A percentile compares a stretch with the other conserved stretches of the same genome.
These are phyloP conservation scores for Macrostomum lignano DNA, from an alignment of 1,140 invertebrate genomes.

Conservation along the genomic window DNA sequence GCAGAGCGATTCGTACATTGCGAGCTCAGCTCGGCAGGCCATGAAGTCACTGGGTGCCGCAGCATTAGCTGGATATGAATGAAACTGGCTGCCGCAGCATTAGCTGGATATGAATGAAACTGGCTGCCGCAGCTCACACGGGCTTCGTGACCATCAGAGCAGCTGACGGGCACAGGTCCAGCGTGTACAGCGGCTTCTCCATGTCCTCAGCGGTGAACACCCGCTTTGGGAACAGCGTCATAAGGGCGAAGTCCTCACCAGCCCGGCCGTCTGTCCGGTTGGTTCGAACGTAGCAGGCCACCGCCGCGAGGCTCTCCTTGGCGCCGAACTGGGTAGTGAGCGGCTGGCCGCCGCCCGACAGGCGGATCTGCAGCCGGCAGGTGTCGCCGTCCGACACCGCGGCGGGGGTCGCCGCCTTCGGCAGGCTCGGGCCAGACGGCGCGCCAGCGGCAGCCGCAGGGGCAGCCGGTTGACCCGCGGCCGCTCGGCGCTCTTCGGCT, in stretches of 20 bases:
- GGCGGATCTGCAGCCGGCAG: slow-evolving; percentile 34
- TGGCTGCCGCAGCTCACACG: too few relatives aligned
- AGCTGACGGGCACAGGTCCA: slow-evolving; percentile 46
- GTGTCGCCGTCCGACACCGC: slow-evolving; percentile 13
- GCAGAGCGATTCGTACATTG: too few relatives aligned
- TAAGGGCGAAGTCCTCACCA: slow-evolving; percentile 41
- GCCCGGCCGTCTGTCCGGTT: slow-evolving; percentile 36
- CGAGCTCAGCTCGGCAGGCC: too few relatives aligned
- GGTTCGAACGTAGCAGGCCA: slow-evolving; percentile 50
- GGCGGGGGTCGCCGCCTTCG: too few relatives aligned
- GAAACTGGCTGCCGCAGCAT: too few relatives aligned
- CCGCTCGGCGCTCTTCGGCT: too few relatives aligned
- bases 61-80: too few relatives aligned
- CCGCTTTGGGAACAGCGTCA: slow-evolving; percentile 57
- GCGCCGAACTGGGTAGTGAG: slow-evolving; percentile 46
- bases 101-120: too few relatives aligned
- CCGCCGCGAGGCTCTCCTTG: slow-evolving; percentile 56
- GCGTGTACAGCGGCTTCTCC: slow-evolving; percentile 45
- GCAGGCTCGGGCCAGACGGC: too few relatives aligned
- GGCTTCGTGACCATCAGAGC: slow-evolving; percentile 38
- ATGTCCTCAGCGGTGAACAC: slow-evolving; percentile 56
- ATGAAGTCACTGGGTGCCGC: too few relatives aligned
- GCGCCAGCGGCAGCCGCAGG: too few relatives aligned
- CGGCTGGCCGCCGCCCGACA: slow-evolving; percentile 35
- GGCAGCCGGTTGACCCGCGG: too few relatives aligned